Evolutionary conservation across 2,113 vertebrate species (phyloP).

Genomic region (Ophiodon elongatus): DNA sequence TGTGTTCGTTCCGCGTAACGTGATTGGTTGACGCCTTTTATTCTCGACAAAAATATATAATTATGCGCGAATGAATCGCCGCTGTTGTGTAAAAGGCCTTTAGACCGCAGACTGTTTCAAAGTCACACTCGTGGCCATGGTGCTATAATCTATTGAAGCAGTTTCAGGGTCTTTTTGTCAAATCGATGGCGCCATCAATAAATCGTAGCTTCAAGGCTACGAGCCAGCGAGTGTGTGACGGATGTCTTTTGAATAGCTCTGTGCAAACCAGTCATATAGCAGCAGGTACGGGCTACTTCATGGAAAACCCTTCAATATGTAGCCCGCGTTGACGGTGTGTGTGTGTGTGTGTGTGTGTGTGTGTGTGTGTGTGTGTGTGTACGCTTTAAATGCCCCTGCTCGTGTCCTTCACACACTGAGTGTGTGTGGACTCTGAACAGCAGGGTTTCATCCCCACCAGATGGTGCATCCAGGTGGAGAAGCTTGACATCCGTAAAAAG

Average conservation of each 20-base stretch:
- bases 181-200: not conserved
- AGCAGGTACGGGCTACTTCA: not conserved
- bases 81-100: too few relatives aligned
- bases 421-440: conserved; percentile 50
- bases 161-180: conserved; percentile 11
- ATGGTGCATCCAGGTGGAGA: conserved; percentile 69
- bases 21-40: too few relatives aligned
- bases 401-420: conserved; percentile 47
- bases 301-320: not conserved
- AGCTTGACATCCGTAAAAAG: conserved; percentile 43
- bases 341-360: not conserved
- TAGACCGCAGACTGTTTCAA: not conserved
- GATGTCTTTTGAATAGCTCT: not conserved
- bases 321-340: not conserved
- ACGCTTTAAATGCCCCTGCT: not conserved
- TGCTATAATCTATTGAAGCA: not conserved
- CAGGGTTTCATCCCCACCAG: conserved; percentile 48
- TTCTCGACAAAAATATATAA: too few relatives aligned
- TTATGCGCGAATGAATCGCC: too few relatives aligned
- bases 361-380: not conserved
- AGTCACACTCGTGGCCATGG: too few relatives aligned
- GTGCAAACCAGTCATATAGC: not conserved
- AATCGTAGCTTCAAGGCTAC: too few relatives aligned
- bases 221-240: not conserved
- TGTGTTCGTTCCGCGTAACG: too few relatives aligned